Conservation (phyloP, 2,888 invertebrate species). For the Anoplius nigerrimus region DNA sequence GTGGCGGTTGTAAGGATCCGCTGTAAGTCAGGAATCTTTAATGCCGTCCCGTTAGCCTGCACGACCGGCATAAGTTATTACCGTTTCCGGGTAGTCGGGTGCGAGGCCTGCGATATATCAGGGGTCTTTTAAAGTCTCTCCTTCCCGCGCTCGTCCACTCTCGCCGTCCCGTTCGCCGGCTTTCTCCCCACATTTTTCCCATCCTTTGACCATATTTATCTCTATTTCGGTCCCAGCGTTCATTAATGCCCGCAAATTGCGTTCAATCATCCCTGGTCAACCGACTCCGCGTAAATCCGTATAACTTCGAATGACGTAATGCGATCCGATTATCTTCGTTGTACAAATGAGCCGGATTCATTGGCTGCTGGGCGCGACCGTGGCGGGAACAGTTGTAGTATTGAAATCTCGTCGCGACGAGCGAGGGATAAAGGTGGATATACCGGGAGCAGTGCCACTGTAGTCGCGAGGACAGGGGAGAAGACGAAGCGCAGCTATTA, state of each 20-base stretch:
- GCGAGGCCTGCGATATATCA: conserved; percentile 58
- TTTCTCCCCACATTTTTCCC: not conserved
- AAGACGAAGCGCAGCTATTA: conserved; percentile 52
- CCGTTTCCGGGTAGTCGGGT: conserved; percentile 60
- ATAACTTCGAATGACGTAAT: conserved; percentile 1
- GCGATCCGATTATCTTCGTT: conserved; percentile 41
- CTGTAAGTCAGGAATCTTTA: conserved; percentile 64
- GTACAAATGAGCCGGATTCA: conserved; percentile 59
- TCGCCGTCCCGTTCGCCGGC: not conserved
- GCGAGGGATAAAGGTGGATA: not conserved
- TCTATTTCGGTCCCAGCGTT: not conserved
- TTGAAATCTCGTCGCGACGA: not conserved
- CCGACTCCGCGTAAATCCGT: conserved; percentile 3
- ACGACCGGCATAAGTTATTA: conserved; percentile 63
- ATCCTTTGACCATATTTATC: not conserved
- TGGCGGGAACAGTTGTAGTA: conserved; percentile 10
- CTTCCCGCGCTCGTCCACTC: not conserved
- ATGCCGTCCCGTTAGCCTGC: conserved; percentile 63
- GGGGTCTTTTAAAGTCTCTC: conserved; percentile 48
- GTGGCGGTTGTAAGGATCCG: conserved; percentile 40
- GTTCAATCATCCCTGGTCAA: conserved; percentile 6
- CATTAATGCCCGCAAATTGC: no score
- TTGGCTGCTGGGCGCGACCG: conserved; percentile 40
- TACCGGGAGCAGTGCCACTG: conserved; percentile 20
- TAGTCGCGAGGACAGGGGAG: conserved; percentile 18